These are phyloP conservation scores for Anolis sagrei DNA, from an alignment of 2,113 vertebrate genomes.

Conservation along the genomic window DNA sequence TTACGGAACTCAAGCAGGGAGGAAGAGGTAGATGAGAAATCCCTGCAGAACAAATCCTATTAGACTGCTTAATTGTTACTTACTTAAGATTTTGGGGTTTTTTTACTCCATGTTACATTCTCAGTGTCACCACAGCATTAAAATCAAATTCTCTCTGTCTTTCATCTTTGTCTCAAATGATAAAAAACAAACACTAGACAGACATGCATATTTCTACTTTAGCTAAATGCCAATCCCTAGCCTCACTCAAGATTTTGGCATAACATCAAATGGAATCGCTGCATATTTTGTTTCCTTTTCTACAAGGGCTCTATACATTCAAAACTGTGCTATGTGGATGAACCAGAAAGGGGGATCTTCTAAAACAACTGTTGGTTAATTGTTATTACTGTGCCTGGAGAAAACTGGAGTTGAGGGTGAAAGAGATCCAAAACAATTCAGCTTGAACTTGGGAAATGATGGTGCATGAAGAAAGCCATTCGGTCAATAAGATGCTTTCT, in stretches of 20 bases:
- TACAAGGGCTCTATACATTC: conserved; percentile 29
- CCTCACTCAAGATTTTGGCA: background rate
- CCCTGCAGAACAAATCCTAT: conserved; percentile 18
- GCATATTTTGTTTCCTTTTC: background rate
- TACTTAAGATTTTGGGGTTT: background rate
- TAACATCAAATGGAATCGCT: conserved; percentile 14
- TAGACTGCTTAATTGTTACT: conserved; percentile 5
- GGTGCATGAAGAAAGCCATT: background rate
- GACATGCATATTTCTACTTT: background rate
- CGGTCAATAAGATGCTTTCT: background rate
- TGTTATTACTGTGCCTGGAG: background rate
- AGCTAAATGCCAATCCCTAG: too few relatives aligned
- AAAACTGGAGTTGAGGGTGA: background rate
- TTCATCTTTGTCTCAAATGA: background rate
- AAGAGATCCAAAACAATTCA: background rate
- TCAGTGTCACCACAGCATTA: background rate
- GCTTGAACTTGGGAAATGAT: background rate
- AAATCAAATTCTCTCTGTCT: conserved; percentile 14
- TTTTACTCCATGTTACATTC: conserved; percentile 14
- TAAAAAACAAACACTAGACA: background rate
- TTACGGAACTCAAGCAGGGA: background rate
- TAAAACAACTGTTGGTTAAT: conserved; percentile 3
- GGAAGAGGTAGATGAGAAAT: background rate
- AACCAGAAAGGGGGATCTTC: conserved; percentile 40
- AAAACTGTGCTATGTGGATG: conserved; percentile 59